Percentiles rank a stretch among this genome's conserved stretches.
Evolutionary conservation across 2,888 invertebrate genomes (phyloP).

Genomic region (Zaprionus obscuricornis): DNA sequence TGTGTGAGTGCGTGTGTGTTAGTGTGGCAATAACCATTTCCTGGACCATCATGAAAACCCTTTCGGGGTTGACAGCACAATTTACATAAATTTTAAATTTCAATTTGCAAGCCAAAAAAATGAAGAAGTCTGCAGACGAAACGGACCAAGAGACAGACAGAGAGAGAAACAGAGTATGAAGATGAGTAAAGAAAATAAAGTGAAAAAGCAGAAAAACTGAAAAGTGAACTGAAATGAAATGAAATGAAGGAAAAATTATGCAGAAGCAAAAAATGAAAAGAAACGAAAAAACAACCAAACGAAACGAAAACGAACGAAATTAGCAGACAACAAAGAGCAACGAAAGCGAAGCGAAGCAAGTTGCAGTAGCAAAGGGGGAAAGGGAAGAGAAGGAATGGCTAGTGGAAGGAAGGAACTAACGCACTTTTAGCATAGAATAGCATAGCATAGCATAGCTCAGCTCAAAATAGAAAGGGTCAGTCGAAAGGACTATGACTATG

Average conservation of each 20-base stretch:
- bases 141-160: slow-evolving; percentile 20
- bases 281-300: slow-evolving; percentile 15
- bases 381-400: background rate
- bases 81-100: slow-evolving; percentile 79
- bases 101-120: slow-evolving; percentile 62
- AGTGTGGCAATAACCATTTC: slow-evolving; percentile 59
- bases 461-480: background rate
- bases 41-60: slow-evolving; percentile 48
- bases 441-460: no score
- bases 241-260: slow-evolving; percentile 53
- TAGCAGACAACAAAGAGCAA: slow-evolving; percentile 73
- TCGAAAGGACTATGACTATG: slow-evolving; percentile 5
- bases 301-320: slow-evolving; percentile 48
- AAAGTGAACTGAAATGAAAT: slow-evolving; percentile 51
- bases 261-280: slow-evolving; percentile 22
- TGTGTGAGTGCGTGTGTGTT: slow-evolving; percentile 13
- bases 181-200: slow-evolving; percentile 1
- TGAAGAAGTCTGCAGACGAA: slow-evolving; percentile 27
- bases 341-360: background rate
- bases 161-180: background rate
- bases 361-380: background rate
- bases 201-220: slow-evolving; percentile 8
- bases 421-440: slow-evolving; percentile 31
- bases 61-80: slow-evolving; percentile 70
- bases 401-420: slow-evolving; percentile 20